Percentiles rank a stretch among this genome's conserved stretches.
phyloP scores from a whole-genome alignment of 1,140 invertebrate genomes.

The Penaeus chinensis region DNA sequence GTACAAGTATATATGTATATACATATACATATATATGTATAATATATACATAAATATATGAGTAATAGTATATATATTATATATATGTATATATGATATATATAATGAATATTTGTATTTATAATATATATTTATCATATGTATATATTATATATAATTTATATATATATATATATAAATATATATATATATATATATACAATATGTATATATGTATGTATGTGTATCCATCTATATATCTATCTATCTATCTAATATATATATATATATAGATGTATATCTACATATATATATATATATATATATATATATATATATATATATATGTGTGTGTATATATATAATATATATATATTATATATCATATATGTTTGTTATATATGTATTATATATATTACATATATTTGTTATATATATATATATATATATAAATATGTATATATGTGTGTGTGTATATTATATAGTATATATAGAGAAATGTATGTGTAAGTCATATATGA shows the following conservation, averaged over 20 bases:
- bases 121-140: constrained; percentile 30
- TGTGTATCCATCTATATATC: too few species aligned
- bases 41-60: too few species aligned
- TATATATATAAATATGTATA: constrained; percentile 7
- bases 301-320: constrained; percentile 29
- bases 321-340: constrained; percentile 13
- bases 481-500: too few species aligned
- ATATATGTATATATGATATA: too few species aligned
- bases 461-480: background rate
- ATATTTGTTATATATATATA: constrained; percentile 16
- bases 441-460: constrained; percentile 6
- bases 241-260: constrained; percentile 23
- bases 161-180: constrained; percentile 25
- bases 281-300: constrained; percentile 20
- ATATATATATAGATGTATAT: background rate
- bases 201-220: constrained; percentile 9
- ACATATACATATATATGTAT: background rate
- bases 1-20: background rate
- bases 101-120: too few species aligned
- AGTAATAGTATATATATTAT: too few species aligned
- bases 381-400: constrained; percentile 21
- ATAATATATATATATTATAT: constrained; percentile 29
- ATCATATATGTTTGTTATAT: constrained; percentile 2
- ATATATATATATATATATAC: constrained; percentile 29
- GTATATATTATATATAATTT: constrained; percentile 8